These are phyloP conservation scores for Hoplostethus mediterraneus DNA, from an alignment of 2,797 vertebrate species.

Conservation along the genomic window DNA sequence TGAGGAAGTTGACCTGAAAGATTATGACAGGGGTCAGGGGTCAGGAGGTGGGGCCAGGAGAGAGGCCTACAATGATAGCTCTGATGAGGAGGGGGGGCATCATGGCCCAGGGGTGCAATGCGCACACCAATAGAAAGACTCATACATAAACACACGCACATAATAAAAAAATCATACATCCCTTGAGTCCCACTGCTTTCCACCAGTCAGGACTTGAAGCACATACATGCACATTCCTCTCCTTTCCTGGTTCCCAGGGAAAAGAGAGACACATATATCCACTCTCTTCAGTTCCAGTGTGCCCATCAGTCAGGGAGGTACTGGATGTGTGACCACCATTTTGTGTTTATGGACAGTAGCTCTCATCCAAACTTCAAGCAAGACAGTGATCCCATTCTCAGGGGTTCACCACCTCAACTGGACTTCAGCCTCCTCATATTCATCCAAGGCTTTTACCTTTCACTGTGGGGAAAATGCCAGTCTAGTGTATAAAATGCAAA, in stretches of 20 bases:
- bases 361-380: conserved; percentile 62
- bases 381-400: conserved; percentile 54
- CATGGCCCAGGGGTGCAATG: conserved; percentile 98
- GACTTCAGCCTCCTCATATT: conserved; percentile 56
- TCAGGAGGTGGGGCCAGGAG: conserved; percentile 91
- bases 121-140: conserved; percentile 93
- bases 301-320: conserved; percentile 68
- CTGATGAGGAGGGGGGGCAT: conserved; percentile 95
- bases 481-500: conserved; percentile 74
- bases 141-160: conserved; percentile 55
- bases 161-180: conserved; percentile 37
- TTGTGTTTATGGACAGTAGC: conserved; percentile 74
- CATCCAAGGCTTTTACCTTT: conserved; percentile 71
- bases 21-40: conserved; percentile 93
- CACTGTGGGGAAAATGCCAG: conserved; percentile 67
- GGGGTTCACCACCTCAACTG: conserved; percentile 56
- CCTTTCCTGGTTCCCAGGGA: conserved; percentile 54
- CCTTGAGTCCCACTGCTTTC: conserved; percentile 64
- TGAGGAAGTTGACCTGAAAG: conserved; percentile 97
- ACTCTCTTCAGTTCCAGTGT: conserved; percentile 69
- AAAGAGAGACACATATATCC: conserved; percentile 40
- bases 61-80: conserved; percentile 98
- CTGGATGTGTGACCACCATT: conserved; percentile 68
- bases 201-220: conserved; percentile 68
- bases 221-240: conserved; percentile 62